Evolutionary conservation across 2,113 vertebrate genomes (phyloP).

Genomic region (Dendropsophus ebraccatus): DNA sequence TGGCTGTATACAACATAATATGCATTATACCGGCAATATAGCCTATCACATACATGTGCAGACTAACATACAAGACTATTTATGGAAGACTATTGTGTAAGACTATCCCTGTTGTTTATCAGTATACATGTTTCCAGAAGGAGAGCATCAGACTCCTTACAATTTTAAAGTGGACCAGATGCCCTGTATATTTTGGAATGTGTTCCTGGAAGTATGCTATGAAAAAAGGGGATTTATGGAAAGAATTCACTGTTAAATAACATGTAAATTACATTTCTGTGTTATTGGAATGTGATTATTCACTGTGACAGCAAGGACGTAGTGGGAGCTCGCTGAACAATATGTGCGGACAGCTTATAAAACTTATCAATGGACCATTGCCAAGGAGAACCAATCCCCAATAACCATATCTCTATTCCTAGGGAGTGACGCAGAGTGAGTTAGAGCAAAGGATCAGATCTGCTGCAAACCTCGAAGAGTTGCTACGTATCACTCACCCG

Average conservation of each 20-base stretch:
- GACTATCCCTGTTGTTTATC: background rate
- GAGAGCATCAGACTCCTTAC: background rate
- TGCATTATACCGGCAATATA: no score
- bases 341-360: background rate
- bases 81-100: background rate
- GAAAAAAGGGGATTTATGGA: constrained; percentile 7
- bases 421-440: constrained; percentile 71
- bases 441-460: constrained; percentile 85
- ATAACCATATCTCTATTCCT: background rate
- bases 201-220: constrained; percentile 24
- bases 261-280: background rate
- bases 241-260: background rate
- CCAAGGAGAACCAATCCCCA: background rate
- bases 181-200: constrained; percentile 31
- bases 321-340: background rate
- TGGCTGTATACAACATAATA: no score
- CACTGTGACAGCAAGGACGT: background rate
- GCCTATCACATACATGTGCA: no score
- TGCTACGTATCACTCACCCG: constrained; percentile 87
- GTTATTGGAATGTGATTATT: background rate
- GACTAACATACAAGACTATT: no score
- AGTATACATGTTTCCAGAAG: background rate
- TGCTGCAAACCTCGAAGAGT: constrained; percentile 88
- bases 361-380: background rate
- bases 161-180: constrained; percentile 37